Percentiles rank a stretch among this genome's conserved stretches.
These are phyloP conservation scores for Agapetus fuscipes DNA, from an alignment of 2,888 invertebrate species.

Conservation along the genomic window DNA sequence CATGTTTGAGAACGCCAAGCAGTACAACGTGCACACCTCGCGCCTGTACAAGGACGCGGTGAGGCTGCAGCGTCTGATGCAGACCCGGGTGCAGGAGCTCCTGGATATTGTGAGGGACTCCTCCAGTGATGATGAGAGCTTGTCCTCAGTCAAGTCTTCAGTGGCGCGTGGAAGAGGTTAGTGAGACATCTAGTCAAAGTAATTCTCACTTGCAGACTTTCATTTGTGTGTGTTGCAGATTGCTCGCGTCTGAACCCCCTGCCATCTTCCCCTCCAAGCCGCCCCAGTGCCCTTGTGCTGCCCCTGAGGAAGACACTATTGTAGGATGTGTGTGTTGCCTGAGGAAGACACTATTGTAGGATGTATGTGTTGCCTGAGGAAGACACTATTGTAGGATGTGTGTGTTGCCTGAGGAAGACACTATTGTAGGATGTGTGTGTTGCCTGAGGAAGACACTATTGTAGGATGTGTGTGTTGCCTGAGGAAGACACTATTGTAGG, in stretches of 20 bases:
- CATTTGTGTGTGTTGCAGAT: conserved; percentile 27
- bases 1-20: conserved; percentile 94
- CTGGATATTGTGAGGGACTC: conserved; percentile 54
- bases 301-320: no score
- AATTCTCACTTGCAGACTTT: no score
- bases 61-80: conserved; percentile 75
- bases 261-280: conserved; percentile 25
- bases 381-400: no score
- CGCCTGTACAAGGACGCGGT: conserved; percentile 75
- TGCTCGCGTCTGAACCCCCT: conserved; percentile 37
- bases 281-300: no score
- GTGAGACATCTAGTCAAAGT: not conserved
- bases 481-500: no score
- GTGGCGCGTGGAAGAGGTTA: conserved; percentile 38
- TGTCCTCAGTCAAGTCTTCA: conserved; percentile 41
- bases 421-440: no score
- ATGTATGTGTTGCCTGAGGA: no score
- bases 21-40: conserved; percentile 74
- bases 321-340: no score
- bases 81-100: conserved; percentile 67
- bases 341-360: no score
- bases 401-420: no score
- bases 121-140: conserved; percentile 42
- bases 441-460: no score
- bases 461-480: no score